These are phyloP conservation scores for Tryphoninae sp. DNA, from an alignment of 2,888 invertebrate genomes.

Conservation along the genomic window DNA sequence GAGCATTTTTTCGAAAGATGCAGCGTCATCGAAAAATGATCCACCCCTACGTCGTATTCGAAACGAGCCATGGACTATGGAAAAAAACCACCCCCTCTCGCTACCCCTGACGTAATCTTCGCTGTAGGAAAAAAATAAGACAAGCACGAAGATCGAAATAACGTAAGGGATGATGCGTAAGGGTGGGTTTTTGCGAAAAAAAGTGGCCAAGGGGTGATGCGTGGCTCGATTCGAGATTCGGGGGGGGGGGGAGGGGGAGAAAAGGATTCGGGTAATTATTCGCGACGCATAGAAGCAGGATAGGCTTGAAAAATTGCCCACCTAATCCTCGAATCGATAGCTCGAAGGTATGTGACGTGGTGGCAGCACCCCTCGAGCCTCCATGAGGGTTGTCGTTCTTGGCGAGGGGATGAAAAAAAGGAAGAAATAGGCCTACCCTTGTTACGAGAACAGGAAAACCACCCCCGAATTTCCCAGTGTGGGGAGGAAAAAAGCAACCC, in stretches of 20 bases:
- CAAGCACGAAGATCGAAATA: constrained; percentile 9
- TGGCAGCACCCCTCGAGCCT: constrained; percentile 50
- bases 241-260: constrained; percentile 31
- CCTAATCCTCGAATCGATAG: constrained; percentile 79
- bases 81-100: neutral
- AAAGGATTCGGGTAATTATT: constrained; percentile 77
- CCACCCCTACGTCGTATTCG: constrained; percentile 38
- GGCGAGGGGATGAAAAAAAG: constrained; percentile 35
- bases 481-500: constrained; percentile 56
- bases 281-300: constrained; percentile 64
- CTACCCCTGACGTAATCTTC: constrained; percentile 59
- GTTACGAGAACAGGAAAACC: constrained; percentile 56
- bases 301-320: constrained; percentile 80
- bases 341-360: constrained; percentile 65
- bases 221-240: constrained; percentile 34
- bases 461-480: constrained; percentile 42
- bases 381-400: constrained; percentile 61
- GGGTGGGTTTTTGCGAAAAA: neutral
- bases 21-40: constrained; percentile 58
- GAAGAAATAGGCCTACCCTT: constrained; percentile 50
- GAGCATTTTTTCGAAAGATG: constrained; percentile 27
- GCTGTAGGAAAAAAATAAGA: constrained; percentile 41
- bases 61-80: constrained; percentile 56
- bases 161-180: constrained; percentile 50
- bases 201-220: constrained; percentile 36